Conservation (phyloP, 2,797 vertebrate species). For the Molossus molossus region DNA sequence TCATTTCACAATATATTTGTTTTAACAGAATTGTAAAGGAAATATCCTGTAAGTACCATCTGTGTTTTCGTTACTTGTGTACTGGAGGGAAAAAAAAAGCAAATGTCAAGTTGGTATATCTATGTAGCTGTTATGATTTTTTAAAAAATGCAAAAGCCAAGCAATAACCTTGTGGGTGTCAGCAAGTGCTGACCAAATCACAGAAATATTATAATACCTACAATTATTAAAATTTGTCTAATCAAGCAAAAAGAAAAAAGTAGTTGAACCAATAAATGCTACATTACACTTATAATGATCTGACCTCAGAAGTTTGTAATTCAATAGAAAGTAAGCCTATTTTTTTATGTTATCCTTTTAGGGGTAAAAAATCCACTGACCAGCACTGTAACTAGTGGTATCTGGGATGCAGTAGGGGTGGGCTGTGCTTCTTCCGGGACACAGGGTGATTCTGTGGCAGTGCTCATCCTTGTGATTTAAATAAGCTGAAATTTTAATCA, state of each 20-base stretch:
- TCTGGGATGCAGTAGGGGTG: not conserved
- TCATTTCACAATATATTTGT: not conserved
- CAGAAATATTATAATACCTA: not conserved
- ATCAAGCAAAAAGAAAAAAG: conserved; percentile 8
- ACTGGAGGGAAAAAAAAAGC: not conserved
- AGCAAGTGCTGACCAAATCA: not conserved
- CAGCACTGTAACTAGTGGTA: not conserved
- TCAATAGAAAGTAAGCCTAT: not conserved
- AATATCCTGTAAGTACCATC: not conserved
- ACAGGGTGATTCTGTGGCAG: not conserved
- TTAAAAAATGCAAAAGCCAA: not conserved
- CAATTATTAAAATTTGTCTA: not conserved
- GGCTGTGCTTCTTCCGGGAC: not conserved
- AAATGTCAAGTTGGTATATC: not conserved
- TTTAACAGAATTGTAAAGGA: not conserved
- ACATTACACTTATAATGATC: not conserved
- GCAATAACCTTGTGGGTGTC: not conserved
- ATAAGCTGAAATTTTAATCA: not conserved
- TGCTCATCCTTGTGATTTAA: not conserved
- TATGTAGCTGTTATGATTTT: not conserved
- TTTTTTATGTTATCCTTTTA: not conserved
- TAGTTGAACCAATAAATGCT: not conserved
- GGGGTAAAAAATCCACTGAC: not conserved
- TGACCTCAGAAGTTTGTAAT: not conserved
- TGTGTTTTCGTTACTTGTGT: not conserved